Percentiles rank a stretch among this genome's conserved stretches.
Evolutionary conservation across 2,888 invertebrate genomes (phyloP).

Genomic region (Ochropacha duplaris): DNA sequence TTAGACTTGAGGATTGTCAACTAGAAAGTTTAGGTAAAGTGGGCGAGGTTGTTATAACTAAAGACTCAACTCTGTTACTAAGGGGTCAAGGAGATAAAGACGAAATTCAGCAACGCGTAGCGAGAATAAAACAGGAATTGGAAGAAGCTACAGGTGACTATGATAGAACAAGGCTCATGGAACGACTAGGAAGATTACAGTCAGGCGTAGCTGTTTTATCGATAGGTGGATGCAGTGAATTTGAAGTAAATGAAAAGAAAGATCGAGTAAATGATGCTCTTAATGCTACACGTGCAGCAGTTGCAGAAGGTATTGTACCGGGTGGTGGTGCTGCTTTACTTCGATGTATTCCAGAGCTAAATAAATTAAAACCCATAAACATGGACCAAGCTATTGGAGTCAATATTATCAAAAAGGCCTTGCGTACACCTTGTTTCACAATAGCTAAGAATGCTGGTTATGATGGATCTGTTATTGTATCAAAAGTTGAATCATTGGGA

Average conservation of each 20-base stretch:
- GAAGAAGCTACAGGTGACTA: constrained; percentile 91
- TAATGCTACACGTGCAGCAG: constrained; percentile 96
- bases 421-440: constrained; percentile 93
- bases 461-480: constrained; percentile 93
- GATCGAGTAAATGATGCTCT: constrained; percentile 97
- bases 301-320: constrained; percentile 97
- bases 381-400: constrained; percentile 90
- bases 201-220: constrained; percentile 89
- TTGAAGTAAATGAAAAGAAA: constrained; percentile 98
- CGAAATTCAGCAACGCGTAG: constrained; percentile 90
- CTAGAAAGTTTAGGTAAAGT: constrained; percentile 91
- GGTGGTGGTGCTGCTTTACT: constrained; percentile 96
- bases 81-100: constrained; percentile 89
- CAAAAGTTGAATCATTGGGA: constrained; percentile 91
- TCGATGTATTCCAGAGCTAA: constrained; percentile 88
- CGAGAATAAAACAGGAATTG: constrained; percentile 92
- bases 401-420: constrained; percentile 91
- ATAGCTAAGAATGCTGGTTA: constrained; percentile 96
- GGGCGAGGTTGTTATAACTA: constrained; percentile 94
- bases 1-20: constrained; percentile 94
- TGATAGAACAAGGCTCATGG: constrained; percentile 94
- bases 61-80: constrained; percentile 91
- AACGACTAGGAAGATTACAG: constrained; percentile 93
- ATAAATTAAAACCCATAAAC: constrained; percentile 85
- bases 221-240: constrained; percentile 93